A percentile compares a stretch with the other conserved stretches of the same genome.
These are phyloP conservation scores for Lepisosteus osseus DNA, from an alignment of 2,113 vertebrate genomes.

Conservation along the genomic window DNA sequence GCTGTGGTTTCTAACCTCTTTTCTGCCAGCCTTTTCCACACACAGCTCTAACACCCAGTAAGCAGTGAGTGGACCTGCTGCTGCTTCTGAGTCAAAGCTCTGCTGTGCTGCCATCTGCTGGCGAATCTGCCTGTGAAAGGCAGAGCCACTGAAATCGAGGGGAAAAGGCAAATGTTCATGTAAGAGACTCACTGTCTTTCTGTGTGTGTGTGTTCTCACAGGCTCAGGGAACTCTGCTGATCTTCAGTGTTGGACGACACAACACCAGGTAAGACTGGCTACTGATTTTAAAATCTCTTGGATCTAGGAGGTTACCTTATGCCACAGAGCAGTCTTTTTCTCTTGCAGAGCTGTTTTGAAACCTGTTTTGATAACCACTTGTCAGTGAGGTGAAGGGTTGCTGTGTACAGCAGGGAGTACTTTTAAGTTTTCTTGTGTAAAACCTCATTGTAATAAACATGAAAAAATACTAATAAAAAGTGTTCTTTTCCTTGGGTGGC, in stretches of 20 bases:
- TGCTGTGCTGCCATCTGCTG: slow-evolving; percentile 17
- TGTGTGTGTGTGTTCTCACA: slow-evolving; percentile 31
- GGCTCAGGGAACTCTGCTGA: slow-evolving; percentile 34
- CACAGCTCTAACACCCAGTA: too few relatives aligned
- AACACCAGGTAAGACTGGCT: slow-evolving; percentile 43
- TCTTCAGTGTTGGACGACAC: slow-evolving; percentile 23
- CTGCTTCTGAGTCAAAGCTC: background rate
- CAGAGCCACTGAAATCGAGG: background rate
- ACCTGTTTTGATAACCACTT: too few relatives aligned
- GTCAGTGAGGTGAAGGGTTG: too few relatives aligned
- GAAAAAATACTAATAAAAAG: too few relatives aligned
- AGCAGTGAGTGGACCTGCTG: background rate
- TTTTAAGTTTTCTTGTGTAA: too few relatives aligned
- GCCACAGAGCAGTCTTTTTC: background rate
- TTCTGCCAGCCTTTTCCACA: too few relatives aligned
- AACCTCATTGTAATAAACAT: too few relatives aligned
- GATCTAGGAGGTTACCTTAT: background rate
- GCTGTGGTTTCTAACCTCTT: background rate
- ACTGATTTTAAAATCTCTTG: background rate
- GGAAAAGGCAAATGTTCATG: background rate
- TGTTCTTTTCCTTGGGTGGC: too few relatives aligned
- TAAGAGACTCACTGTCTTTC: background rate
- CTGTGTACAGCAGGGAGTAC: too few relatives aligned
- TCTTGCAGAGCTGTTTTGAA: too few relatives aligned
- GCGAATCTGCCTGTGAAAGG: background rate